A percentile compares a stretch with the other conserved stretches of the same genome.
phyloP scores from a whole-genome alignment of 2,888 invertebrate species.

The Crossocerus cetratus region DNA sequence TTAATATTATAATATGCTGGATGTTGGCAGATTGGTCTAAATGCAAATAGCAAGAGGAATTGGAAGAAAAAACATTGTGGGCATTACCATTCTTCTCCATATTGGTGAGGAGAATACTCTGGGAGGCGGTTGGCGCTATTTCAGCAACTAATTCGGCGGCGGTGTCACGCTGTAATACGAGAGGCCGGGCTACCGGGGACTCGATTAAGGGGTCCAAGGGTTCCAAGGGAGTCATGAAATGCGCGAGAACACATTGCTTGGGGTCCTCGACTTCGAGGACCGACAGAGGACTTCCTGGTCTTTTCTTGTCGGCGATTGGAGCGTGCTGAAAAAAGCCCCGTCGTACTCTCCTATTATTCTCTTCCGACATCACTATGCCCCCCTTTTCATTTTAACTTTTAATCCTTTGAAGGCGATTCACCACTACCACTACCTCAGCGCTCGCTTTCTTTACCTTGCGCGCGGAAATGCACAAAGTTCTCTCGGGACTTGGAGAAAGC shows the following conservation, averaged over 20 bases:
- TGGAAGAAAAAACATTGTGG: too few relatives aligned
- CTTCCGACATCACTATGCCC: too few relatives aligned
- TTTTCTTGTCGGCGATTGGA: conserved; percentile 80
- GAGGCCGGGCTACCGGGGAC: conserved; percentile 88
- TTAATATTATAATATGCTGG: too few relatives aligned
- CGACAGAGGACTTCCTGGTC: conserved; percentile 81
- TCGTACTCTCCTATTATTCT: neutral
- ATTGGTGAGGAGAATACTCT: conserved; percentile 91
- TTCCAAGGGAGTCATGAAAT: conserved; percentile 93
- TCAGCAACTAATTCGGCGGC: conserved; percentile 88
- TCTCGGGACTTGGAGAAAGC: too few relatives aligned
- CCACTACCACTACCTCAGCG: too few relatives aligned
- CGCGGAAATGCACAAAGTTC: too few relatives aligned
- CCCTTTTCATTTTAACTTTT: too few relatives aligned
- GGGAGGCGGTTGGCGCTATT: conserved; percentile 80
- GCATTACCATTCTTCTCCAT: conserved; percentile 88
- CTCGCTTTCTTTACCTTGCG: too few relatives aligned
- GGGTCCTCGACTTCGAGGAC: conserved; percentile 92
- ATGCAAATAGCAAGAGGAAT: too few relatives aligned
- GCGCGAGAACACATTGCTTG: conserved; percentile 91
- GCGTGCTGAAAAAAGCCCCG: conserved; percentile 77
- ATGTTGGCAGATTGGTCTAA: too few relatives aligned
- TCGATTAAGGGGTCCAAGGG: conserved; percentile 91
- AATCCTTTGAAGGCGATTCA: too few relatives aligned
- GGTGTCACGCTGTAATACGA: conserved; percentile 87